Evolutionary conservation across 2,113 vertebrate genomes (phyloP).

Genomic region (Protomyctophum bolini): DNA sequence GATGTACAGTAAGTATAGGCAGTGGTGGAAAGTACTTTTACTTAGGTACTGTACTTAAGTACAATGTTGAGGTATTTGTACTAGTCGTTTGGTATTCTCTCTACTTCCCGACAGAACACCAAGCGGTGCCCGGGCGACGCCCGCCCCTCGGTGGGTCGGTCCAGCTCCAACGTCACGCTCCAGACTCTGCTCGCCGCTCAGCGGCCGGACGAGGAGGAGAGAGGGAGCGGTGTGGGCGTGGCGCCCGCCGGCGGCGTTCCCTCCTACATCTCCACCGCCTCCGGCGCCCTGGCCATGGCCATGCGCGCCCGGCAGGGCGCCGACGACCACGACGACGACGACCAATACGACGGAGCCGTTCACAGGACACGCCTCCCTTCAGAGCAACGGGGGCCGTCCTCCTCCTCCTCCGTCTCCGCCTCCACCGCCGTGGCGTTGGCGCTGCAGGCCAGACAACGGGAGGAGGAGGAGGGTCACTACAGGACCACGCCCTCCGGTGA

Average conservation of each 20-base stretch:
- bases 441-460: slow-evolving; percentile 28
- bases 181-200: slow-evolving; percentile 58
- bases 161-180: slow-evolving; percentile 53
- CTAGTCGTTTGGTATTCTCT: neutral
- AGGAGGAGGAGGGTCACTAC: slow-evolving; percentile 13
- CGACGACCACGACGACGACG: neutral
- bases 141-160: slow-evolving; percentile 19
- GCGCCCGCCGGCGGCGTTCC: slow-evolving; percentile 22
- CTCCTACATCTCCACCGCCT: slow-evolving; percentile 36
- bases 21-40: too few species aligned
- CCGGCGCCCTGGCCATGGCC: slow-evolving; percentile 33
- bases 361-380: slow-evolving; percentile 2
- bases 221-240: slow-evolving; percentile 31
- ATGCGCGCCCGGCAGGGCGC: slow-evolving; percentile 45
- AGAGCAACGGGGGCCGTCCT: neutral
- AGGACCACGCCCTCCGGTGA: neutral
- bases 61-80: too few species aligned
- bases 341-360: neutral
- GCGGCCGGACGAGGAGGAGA: slow-evolving; percentile 43
- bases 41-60: too few species aligned
- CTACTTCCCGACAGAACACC: slow-evolving; percentile 21
- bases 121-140: slow-evolving; percentile 20
- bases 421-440: slow-evolving; percentile 9
- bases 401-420: slow-evolving; percentile 2
- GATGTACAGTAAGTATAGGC: too few species aligned